phyloP scores from a whole-genome alignment of 2,113 vertebrate species.

The Apaloderma vittatum region DNA sequence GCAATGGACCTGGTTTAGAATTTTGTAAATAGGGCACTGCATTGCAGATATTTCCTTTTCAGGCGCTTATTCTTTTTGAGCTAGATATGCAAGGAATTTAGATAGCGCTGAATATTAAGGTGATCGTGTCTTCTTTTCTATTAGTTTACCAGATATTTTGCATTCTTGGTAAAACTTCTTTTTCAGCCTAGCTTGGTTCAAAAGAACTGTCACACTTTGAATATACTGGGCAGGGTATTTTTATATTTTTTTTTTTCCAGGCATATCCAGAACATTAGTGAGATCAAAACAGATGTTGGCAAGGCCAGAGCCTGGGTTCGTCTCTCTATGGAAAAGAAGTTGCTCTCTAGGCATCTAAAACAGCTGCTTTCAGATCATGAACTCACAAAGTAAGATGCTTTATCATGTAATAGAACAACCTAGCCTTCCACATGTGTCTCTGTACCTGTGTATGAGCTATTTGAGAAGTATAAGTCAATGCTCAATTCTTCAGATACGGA shows the following conservation, averaged over 20 bases:
- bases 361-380: constrained; percentile 96
- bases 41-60: constrained; percentile 37
- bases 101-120: not conserved
- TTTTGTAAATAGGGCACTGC: constrained; percentile 53
- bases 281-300: constrained; percentile 98
- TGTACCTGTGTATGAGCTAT: not conserved
- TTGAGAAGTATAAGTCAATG: not conserved
- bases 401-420: not conserved
- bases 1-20: constrained; percentile 20
- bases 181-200: not conserved
- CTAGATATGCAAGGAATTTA: not conserved
- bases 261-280: constrained; percentile 97
- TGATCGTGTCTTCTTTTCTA: not conserved
- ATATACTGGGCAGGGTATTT: not conserved
- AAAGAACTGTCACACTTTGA: not conserved
- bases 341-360: constrained; percentile 96
- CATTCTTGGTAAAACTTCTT: not conserved
- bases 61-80: not conserved
- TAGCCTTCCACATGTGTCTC: not conserved
- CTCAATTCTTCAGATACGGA: not conserved
- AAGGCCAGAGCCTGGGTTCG: constrained; percentile 98
- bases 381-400: constrained; percentile 90
- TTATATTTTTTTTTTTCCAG: constrained; percentile 63
- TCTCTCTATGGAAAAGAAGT: constrained; percentile 98
- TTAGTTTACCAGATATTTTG: not conserved